phyloP scores from a whole-genome alignment of 2,113 vertebrate genomes.

The Limnothrissa miodon region DNA sequence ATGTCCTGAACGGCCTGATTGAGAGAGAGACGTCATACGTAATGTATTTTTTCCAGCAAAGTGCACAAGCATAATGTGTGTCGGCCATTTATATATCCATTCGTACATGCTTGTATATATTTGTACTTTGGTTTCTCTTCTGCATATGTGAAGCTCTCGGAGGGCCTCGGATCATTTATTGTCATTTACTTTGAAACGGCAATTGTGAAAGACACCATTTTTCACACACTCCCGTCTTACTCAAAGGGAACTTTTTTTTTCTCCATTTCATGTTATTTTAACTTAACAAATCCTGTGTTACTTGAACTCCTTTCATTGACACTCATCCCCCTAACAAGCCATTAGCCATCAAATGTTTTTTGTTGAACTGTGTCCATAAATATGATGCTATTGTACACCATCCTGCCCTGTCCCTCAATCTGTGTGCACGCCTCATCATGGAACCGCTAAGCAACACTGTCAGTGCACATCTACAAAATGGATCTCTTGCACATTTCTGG shows the following conservation, averaged over 20 bases:
- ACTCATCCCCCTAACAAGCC: not conserved
- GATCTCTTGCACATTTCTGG: constrained; percentile 7
- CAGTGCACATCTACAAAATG: not conserved
- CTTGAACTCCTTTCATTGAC: constrained; percentile 66
- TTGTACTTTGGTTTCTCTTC: constrained; percentile 44
- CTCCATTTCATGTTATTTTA: constrained; percentile 45
- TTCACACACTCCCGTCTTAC: constrained; percentile 36
- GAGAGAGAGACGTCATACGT: constrained; percentile 49
- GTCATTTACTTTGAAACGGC: constrained; percentile 20
- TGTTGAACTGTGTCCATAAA: not conserved
- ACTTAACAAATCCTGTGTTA: constrained; percentile 72
- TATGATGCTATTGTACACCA: not conserved
- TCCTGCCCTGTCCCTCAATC: not conserved
- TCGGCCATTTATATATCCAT: constrained; percentile 35
- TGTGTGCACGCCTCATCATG: not conserved
- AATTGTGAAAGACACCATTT: constrained; percentile 44
- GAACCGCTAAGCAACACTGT: not conserved
- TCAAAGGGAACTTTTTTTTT: constrained; percentile 17
- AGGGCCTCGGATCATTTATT: constrained; percentile 42
- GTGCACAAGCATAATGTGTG: constrained; percentile 55
- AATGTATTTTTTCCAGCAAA: constrained; percentile 55
- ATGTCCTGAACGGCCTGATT: constrained; percentile 47
- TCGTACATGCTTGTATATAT: constrained; percentile 48
- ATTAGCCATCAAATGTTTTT: not conserved
- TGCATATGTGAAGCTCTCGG: constrained; percentile 41